Conservation (phyloP, 1,140 invertebrate species). For the Euura saliciscinereae region DNA sequence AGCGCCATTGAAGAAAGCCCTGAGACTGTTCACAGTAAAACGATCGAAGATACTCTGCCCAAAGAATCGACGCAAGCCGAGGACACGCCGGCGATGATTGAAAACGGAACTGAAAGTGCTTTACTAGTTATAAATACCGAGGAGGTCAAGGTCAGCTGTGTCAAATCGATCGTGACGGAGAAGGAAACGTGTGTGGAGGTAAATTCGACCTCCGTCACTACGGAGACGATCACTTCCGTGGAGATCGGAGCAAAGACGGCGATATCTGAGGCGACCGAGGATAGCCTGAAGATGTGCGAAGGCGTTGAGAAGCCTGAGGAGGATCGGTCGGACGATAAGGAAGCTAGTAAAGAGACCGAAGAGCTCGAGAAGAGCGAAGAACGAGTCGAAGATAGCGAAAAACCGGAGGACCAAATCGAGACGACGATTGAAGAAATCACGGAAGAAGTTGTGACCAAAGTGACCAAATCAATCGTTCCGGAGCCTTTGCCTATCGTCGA, state of each 20-base stretch:
- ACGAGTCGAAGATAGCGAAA: not conserved
- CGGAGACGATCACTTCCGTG: not conserved
- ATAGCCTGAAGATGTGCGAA: too few relatives aligned
- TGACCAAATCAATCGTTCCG: constrained; percentile 35
- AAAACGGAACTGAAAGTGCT: constrained; percentile 5
- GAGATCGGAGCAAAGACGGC: not conserved
- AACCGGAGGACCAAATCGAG: not conserved
- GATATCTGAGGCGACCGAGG: not conserved
- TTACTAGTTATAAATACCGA: constrained; percentile 1
- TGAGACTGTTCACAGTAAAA: not conserved
- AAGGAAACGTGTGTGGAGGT: not conserved
- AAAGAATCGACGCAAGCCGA: not conserved
- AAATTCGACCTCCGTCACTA: not conserved
- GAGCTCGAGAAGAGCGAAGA: not conserved
- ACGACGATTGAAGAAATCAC: constrained; percentile 44
- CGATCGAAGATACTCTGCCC: not conserved
- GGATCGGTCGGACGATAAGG: not conserved
- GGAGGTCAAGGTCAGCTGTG: not conserved
- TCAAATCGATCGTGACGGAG: not conserved
- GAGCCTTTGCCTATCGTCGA: constrained; percentile 49
- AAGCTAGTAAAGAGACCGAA: not conserved
- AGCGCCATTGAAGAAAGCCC: not conserved
- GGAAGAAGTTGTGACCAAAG: constrained; percentile 33
- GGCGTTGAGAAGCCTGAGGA: not conserved
- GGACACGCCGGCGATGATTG: not conserved